Conservation (phyloP, 2,797 vertebrate species). For the Ctenopoma multispine region DNA sequence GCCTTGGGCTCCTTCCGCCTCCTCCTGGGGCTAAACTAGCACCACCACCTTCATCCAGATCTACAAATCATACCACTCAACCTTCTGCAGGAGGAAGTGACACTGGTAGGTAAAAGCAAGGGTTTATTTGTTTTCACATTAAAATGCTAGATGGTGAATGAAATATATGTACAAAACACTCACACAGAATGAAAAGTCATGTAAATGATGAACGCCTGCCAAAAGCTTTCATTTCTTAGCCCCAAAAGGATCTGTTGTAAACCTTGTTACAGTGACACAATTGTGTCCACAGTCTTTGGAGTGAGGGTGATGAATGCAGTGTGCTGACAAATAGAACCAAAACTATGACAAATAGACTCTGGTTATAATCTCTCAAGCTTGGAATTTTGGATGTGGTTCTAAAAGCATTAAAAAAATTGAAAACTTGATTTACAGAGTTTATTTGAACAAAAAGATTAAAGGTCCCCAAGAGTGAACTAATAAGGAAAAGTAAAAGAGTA, state of each 20-base stretch:
- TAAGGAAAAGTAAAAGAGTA: background rate
- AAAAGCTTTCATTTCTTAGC: constrained; percentile 39
- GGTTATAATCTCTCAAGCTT: no score
- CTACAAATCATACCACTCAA: constrained; percentile 79
- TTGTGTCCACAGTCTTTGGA: constrained; percentile 32
- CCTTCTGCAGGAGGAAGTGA: constrained; percentile 65
- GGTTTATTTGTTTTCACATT: background rate
- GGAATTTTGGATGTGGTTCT: no score
- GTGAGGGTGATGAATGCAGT: constrained; percentile 14
- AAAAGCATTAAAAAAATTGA: no score
- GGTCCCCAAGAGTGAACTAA: background rate
- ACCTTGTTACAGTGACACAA: constrained; percentile 40
- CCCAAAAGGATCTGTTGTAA: constrained; percentile 17
- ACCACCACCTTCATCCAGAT: constrained; percentile 79
- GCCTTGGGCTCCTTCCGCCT: constrained; percentile 91
- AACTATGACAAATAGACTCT: constrained; percentile 28
- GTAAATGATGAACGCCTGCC: constrained; percentile 30
- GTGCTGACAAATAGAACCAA: constrained; percentile 35
- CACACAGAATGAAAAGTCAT: background rate
- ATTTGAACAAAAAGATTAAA: no score
- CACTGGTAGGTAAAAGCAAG: constrained; percentile 64
- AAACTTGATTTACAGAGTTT: no score
- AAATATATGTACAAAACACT: no score
- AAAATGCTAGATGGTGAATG: no score
- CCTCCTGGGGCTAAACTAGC: constrained; percentile 91